Percentiles rank a stretch among this genome's conserved stretches.
Evolutionary conservation across 2,797 vertebrate genomes (phyloP).

Genomic region (Centroberyx gerrardi): DNA sequence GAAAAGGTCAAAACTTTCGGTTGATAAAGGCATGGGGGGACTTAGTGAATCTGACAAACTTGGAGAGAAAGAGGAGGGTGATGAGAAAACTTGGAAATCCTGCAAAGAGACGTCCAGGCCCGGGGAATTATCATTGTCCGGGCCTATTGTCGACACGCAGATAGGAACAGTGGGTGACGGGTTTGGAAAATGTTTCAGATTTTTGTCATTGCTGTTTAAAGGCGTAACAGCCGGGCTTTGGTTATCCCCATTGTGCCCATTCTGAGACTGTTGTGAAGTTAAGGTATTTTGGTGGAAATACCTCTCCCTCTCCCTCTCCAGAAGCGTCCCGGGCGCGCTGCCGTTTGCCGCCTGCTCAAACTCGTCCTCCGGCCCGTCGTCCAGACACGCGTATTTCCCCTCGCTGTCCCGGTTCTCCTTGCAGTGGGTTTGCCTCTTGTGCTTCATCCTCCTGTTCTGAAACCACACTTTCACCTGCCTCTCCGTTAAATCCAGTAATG

Average conservation of each 20-base stretch:
- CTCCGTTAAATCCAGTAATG: conserved; percentile 95
- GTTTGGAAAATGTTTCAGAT: conserved; percentile 96
- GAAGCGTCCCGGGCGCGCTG: conserved; percentile 87
- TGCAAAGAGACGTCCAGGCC: conserved; percentile 92
- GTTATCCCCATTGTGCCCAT: conserved; percentile 91
- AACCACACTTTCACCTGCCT: conserved; percentile 99
- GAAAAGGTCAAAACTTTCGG: conserved; percentile 96
- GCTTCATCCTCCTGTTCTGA: conserved; percentile 98
- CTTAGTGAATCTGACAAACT: conserved; percentile 92
- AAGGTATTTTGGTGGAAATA: conserved; percentile 93
- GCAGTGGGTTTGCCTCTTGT: conserved; percentile 96
- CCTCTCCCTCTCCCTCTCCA: conserved; percentile 92
- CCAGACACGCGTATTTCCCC: conserved; percentile 88
- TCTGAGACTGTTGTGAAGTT: conserved; percentile 90
- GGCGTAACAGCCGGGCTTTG: conserved; percentile 89
- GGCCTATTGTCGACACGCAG: conserved; percentile 93
- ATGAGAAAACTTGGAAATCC: conserved; percentile 94
- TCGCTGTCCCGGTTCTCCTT: conserved; percentile 95
- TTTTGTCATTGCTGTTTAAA: conserved; percentile 96
- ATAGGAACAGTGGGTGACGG: conserved; percentile 93
- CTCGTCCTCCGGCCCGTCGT: conserved; percentile 89
- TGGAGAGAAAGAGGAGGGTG: conserved; percentile 93
- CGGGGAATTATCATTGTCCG: conserved; percentile 92
- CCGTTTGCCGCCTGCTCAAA: conserved; percentile 88
- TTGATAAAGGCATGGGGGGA: conserved; percentile 92